Percentiles rank a stretch among this genome's conserved stretches.
These are phyloP conservation scores for Neostethus bicornis DNA, from an alignment of 2,797 vertebrate genomes.

Conservation along the genomic window DNA sequence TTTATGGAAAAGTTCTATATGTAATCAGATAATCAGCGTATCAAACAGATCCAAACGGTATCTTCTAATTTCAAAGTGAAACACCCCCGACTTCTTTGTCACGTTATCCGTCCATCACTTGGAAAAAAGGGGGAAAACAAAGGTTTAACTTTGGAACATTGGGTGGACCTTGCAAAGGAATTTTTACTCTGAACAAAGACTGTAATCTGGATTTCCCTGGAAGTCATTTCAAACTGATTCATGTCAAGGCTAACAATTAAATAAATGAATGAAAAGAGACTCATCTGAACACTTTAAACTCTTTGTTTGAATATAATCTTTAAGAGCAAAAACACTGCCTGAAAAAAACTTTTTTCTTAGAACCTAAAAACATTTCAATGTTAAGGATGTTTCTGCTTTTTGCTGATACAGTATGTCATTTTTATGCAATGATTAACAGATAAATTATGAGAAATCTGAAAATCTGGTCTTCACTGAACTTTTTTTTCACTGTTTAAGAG, in stretches of 20 bases:
- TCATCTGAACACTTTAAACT: not conserved
- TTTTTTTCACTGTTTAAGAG: conserved; percentile 2
- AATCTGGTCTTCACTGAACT: too few species aligned
- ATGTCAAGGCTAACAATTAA: not conserved
- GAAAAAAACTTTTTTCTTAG: not conserved
- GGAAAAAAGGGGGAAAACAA: too few species aligned
- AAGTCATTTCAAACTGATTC: not conserved
- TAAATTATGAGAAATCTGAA: not conserved
- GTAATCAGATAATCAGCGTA: too few species aligned
- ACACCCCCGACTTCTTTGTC: too few species aligned
- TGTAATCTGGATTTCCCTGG: not conserved
- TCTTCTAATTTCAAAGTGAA: too few species aligned
- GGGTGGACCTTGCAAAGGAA: not conserved
- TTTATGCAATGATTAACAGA: too few species aligned
- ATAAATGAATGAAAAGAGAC: not conserved
- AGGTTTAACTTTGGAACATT: not conserved
- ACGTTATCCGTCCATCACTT: too few species aligned
- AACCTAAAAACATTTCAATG: not conserved
- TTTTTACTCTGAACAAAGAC: not conserved
- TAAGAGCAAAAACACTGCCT: not conserved
- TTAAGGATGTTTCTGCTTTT: too few species aligned
- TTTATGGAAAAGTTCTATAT: too few species aligned
- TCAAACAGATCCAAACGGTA: too few species aligned
- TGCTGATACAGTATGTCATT: too few species aligned
- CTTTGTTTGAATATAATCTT: not conserved